Percentiles rank a stretch among this genome's conserved stretches.
Conservation (phyloP, 2,113 vertebrate genomes). For the Siniperca chuatsi region DNA sequence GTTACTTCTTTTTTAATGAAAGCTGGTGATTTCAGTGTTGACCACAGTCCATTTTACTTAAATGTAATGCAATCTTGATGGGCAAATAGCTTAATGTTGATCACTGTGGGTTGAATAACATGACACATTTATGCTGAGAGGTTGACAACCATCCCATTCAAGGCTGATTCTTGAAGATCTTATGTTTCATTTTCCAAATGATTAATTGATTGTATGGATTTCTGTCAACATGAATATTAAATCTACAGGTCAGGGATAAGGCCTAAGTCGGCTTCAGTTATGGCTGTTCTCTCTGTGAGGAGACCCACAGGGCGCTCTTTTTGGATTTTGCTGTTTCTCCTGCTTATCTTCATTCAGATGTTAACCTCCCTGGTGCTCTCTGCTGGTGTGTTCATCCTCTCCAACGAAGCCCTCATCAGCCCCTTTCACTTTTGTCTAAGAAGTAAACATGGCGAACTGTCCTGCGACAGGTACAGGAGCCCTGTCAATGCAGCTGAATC, state of each 20-base stretch:
- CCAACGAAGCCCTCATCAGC: constrained; percentile 34
- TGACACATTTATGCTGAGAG: no score
- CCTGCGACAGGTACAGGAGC: background rate
- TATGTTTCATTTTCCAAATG: background rate
- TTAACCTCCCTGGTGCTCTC: constrained; percentile 15
- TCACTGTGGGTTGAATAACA: background rate
- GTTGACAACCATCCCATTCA: no score
- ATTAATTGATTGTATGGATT: background rate
- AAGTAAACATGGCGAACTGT: background rate
- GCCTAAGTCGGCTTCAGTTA: background rate
- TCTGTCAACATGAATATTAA: background rate
- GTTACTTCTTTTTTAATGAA: background rate
- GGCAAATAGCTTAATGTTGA: background rate
- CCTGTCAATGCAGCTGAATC: background rate
- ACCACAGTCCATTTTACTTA: background rate
- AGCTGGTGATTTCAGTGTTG: background rate
- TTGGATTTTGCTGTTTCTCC: constrained; percentile 28
- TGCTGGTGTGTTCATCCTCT: constrained; percentile 41
- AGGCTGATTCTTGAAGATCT: no score
- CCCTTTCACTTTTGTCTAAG: constrained; percentile 18
- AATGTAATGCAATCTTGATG: no score
- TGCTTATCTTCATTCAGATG: constrained; percentile 53
- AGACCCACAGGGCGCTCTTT: accelerated
- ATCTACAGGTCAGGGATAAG: background rate
- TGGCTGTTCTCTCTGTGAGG: background rate